Base-by-base conservation (phyloP, 2,113 vertebrate species). In the Formicarius rufipectus region DNA sequence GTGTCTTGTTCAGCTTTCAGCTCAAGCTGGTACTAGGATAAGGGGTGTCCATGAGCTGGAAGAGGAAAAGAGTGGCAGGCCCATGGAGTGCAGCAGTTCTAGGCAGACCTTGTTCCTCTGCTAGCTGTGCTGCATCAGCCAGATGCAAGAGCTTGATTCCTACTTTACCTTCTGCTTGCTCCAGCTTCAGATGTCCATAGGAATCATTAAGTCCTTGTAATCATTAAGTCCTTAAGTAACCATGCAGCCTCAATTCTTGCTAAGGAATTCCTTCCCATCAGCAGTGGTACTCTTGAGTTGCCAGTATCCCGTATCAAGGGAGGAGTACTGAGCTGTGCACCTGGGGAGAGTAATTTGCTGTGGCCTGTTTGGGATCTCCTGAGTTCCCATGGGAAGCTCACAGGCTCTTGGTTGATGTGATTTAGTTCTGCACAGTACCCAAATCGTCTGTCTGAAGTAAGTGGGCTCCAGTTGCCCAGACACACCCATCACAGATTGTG, bases 31-130 rank as follows among this genome's bases (percentile, higher is more conserved):
- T 45, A 12, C n/a, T 60, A 45, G 37, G 28, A 25, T 60, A 22
- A 56, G n/a, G 18, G 17, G 1, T 47, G 20, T 44, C 59, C n/a
- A 23, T 19, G 17, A 80, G 4, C 28, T 83, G 45, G 58, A 90
- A 72, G 33, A 72, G 12, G 18, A 67, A 82, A 68, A 24, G 8
- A 68, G 4, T 6, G 5, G 27, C 1, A 1, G 79, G 17, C 9
- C 47, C 3, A 0, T 6, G 23, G 30, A 67, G 10, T 0, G 0
- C 0, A 2, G 52, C 35, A 39, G 42, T 84, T 87, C 53, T 69
- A 53, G 24, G 15, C 1, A 1, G 39, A 63, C 18, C 18, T 35
- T 64, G 10, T 75, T 63, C 14, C 20, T 50, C 40, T 69, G 53
- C 63, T 35, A 63, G 25, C n/a, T n/a, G 8, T 59, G 31, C 25